Evolutionary conservation across 2,113 vertebrate genomes (phyloP), one percentile per base, ranked within the genome.

Genomic region (Myodes glareolus): DNA sequence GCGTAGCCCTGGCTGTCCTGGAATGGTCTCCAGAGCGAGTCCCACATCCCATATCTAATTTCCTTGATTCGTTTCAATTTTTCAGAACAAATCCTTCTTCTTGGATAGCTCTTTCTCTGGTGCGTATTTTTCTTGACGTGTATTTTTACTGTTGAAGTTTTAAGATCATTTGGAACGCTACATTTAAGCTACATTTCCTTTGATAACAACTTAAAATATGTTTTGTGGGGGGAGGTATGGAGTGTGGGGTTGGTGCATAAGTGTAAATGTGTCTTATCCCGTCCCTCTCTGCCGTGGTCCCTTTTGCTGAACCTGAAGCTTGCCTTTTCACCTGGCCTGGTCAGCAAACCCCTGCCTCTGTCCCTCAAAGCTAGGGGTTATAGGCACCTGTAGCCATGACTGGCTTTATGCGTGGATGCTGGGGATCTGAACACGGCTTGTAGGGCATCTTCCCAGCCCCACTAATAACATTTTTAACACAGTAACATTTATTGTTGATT

Each of bases 121-220:
- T 47, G 21, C 14, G 88, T n/a, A 68, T 45, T 90, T 96, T 94
- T 42, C 42, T 93, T 91, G 68, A 68, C 23, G 52, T 58, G 21
- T 73, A 88, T 58, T 92, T 95, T 95, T 88, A 92, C 47, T 94
- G 52, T 42, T 97, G 70, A 90, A 82, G 95, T 96, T 78, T 90
- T 45, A 94, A 94, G 55, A 65, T 39, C 58, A 33, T 47, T 91
- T 72, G 42, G 4, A 45, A 96, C 39, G 84, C 1, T 86, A 45
- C 42, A 93, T 94, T 96, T 92, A 89, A 93, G 47, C 94, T 92
- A 94, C 6, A 81, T 90, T 90, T 67, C 16, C 50, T 55, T 85
- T 93, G 12, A 27, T 87, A 93, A 55, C 76, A 19, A 33, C 81
- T 81, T 81, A 58, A 84, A 61, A 42, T 61, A 29, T 58, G 39